These are phyloP conservation scores for Mesoligia furuncula DNA, from an alignment of 2,888 invertebrate species.

Conservation along the genomic window DNA sequence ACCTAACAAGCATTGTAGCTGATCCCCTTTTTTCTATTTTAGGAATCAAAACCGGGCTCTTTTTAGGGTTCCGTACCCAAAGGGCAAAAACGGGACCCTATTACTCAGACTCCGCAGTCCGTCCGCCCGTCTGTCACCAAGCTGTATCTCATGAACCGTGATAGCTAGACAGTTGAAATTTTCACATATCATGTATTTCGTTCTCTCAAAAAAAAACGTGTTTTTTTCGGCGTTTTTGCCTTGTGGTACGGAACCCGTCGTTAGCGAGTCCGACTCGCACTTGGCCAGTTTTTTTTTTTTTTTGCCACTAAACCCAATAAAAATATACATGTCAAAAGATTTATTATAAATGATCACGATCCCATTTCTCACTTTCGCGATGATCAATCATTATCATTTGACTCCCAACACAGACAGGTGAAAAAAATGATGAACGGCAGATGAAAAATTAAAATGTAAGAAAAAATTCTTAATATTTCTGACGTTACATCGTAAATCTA, in stretches of 20 bases:
- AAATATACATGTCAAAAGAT: slow-evolving; percentile 46
- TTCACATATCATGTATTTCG: too few species aligned
- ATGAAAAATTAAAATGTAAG: slow-evolving; percentile 61
- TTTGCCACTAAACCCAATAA: slow-evolving; percentile 39
- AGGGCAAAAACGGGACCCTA: too few species aligned
- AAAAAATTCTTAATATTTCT: slow-evolving; percentile 38
- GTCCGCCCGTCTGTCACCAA: too few species aligned
- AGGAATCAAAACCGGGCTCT: background rate
- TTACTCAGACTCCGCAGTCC: too few species aligned
- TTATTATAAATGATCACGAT: slow-evolving; percentile 62
- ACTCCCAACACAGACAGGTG: slow-evolving; percentile 48
- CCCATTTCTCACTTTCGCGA: slow-evolving; percentile 35
- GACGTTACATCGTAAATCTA: slow-evolving; percentile 55
- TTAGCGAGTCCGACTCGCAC: too few species aligned
- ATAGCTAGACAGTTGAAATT: too few species aligned
- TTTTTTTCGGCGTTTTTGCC: too few species aligned
- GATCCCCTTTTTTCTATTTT: background rate
- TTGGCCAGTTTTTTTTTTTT: background rate
- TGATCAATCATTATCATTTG: slow-evolving; percentile 62
- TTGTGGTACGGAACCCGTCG: too few species aligned
- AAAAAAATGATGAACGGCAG: slow-evolving; percentile 36
- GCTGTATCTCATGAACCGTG: too few species aligned
- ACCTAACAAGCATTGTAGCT: too few species aligned
- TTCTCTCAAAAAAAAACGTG: too few species aligned
- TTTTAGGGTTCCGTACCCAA: too few species aligned